Conservation (phyloP, 2,888 invertebrate genomes). For the Melanargia galathea region DNA sequence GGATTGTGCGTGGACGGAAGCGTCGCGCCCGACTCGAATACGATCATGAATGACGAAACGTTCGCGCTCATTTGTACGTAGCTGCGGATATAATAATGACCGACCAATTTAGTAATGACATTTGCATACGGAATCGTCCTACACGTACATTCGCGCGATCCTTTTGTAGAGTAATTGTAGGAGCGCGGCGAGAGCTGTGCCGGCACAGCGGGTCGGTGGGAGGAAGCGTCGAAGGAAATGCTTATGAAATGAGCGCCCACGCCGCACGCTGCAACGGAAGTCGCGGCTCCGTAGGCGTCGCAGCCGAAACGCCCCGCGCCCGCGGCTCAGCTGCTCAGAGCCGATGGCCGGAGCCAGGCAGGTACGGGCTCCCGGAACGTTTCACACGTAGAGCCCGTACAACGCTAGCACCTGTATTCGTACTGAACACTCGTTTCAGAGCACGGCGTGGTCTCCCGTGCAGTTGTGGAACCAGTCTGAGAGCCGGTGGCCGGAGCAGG, state of each 20-base stretch:
- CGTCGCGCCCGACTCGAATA: constrained; percentile 47
- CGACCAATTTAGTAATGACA: constrained; percentile 55
- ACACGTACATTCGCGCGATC: constrained; percentile 52
- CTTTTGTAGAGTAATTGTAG: constrained; percentile 37
- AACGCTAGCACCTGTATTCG: too few relatives aligned
- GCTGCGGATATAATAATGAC: constrained; percentile 55
- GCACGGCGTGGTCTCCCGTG: too few relatives aligned
- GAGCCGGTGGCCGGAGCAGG: neutral
- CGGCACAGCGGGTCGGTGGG: constrained; percentile 50
- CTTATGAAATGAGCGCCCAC: constrained; percentile 73
- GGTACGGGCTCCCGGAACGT: too few relatives aligned
- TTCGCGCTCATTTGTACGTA: constrained; percentile 44
- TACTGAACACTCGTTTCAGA: too few relatives aligned
- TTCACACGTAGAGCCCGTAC: too few relatives aligned
- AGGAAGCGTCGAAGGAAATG: constrained; percentile 72
- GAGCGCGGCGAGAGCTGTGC: constrained; percentile 47
- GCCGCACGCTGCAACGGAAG: constrained; percentile 62
- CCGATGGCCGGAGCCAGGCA: too few relatives aligned
- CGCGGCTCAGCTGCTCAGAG: constrained; percentile 20
- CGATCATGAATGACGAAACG: constrained; percentile 52
- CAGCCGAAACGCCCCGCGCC: constrained; percentile 43
- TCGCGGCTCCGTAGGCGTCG: constrained; percentile 66
- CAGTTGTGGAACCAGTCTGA: too few relatives aligned
- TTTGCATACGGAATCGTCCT: constrained; percentile 48
- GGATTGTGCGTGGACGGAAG: constrained; percentile 54